These are phyloP conservation scores for Perca schrenkii DNA, from an alignment of 2,113 vertebrate genomes.

Conservation along the genomic window DNA sequence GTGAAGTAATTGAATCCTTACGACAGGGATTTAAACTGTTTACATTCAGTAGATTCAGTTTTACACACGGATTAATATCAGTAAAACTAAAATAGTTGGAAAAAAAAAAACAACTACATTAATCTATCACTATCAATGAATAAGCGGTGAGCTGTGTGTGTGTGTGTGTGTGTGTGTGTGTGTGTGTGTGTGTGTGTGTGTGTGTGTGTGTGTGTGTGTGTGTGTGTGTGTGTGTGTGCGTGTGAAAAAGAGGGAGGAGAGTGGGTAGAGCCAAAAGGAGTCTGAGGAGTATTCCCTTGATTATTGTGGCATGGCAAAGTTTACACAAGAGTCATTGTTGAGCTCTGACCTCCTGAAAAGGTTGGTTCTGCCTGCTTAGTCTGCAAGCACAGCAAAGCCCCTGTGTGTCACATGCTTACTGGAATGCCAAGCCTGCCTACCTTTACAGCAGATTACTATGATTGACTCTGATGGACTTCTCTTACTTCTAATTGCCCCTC, in stretches of 20 bases:
- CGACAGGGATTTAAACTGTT: not conserved
- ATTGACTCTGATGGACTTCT: slow-evolving; percentile 76
- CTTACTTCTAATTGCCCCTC: slow-evolving; percentile 75
- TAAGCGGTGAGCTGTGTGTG: not conserved
- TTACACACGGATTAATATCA: not conserved
- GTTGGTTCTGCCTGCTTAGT: slow-evolving; percentile 78
- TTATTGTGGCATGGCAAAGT: slow-evolving; percentile 80
- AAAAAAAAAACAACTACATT: not conserved
- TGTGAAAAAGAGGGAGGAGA: not conserved
- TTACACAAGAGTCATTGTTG: slow-evolving; percentile 83
- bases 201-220: slow-evolving; percentile 1
- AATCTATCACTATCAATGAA: not conserved
- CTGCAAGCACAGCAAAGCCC: slow-evolving; percentile 69
- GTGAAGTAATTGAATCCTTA: slow-evolving; percentile 16
- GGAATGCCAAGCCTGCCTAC: slow-evolving; percentile 81
- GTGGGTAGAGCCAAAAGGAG: slow-evolving; percentile 22
- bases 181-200: not conserved
- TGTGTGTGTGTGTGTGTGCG: not conserved
- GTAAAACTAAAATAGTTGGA: not conserved
- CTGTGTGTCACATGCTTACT: slow-evolving; percentile 79
- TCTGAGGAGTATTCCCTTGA: slow-evolving; percentile 68
- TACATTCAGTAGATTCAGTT: not conserved
- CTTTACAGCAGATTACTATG: slow-evolving; percentile 80
- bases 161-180: not conserved
- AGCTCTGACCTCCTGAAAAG: slow-evolving; percentile 77